Conservation (phyloP, 1,140 invertebrate species). For the Limonius californicus region DNA sequence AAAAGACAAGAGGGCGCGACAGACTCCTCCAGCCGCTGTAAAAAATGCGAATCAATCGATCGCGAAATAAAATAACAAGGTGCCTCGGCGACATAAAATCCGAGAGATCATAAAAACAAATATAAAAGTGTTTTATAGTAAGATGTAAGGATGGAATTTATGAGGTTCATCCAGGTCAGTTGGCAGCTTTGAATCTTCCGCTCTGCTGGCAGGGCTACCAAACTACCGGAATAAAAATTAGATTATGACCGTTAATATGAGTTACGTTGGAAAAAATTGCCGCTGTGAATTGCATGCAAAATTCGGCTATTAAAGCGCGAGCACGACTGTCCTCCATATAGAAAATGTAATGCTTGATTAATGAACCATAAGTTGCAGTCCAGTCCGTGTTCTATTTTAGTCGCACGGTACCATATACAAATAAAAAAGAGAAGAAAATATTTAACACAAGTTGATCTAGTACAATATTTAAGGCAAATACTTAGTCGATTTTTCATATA, state of each 20-base stretch:
- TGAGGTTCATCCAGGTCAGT: conserved; percentile 8
- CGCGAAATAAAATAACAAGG: background rate
- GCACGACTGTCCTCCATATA: too few species aligned
- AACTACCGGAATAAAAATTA: conserved; percentile 11
- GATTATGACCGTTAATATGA: conserved; percentile 10
- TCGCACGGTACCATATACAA: too few species aligned
- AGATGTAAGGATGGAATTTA: conserved; percentile 1
- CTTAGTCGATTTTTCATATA: too few species aligned
- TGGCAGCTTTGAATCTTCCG: conserved; percentile 3
- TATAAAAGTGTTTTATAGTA: conserved; percentile 13
- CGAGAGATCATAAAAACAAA: conserved; percentile 11
- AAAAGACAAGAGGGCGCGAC: too few species aligned
- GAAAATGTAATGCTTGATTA: too few species aligned
- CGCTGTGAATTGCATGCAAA: background rate
- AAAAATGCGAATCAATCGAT: background rate
- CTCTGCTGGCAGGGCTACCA: background rate
- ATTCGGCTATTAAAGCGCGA: too few species aligned
- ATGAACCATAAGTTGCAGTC: too few species aligned
- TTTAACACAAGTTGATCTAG: too few species aligned
- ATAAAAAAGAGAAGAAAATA: too few species aligned
- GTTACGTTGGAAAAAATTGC: background rate
- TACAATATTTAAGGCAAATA: too few species aligned
- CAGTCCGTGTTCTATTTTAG: too few species aligned
- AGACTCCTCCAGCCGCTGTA: too few species aligned
- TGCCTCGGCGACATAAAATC: background rate